Evolutionary conservation across 2,888 invertebrate species (phyloP).

Genomic region (Xylota sylvarum): DNA sequence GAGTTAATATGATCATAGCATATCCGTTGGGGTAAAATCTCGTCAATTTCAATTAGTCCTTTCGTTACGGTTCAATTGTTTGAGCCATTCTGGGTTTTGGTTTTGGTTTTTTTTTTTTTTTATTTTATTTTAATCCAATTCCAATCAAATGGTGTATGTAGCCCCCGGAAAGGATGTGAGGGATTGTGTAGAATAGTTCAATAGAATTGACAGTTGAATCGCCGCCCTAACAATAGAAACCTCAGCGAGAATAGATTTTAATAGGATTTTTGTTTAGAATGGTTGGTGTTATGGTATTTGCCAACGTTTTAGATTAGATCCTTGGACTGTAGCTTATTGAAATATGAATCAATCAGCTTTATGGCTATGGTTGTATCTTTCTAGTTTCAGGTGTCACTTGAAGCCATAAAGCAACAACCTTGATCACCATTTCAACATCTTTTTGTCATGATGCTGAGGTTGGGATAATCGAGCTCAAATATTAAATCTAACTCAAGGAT

Average conservation of each 20-base stretch:
- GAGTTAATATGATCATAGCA: conserved; percentile 44
- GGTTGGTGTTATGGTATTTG: too few species aligned
- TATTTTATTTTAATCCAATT: conserved; percentile 30
- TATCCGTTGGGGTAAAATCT: conserved; percentile 43
- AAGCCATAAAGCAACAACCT: too few species aligned
- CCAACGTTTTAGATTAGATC: too few species aligned
- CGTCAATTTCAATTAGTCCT: conserved; percentile 63
- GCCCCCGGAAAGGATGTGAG: neutral
- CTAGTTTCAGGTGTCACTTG: too few species aligned
- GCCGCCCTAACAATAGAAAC: neutral
- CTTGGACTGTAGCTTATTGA: too few species aligned
- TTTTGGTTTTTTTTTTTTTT: conserved; percentile 23
- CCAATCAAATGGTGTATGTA: neutral
- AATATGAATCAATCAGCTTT: too few species aligned
- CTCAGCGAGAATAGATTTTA: neutral
- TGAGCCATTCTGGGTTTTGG: conserved; percentile 21
- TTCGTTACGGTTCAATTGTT: conserved; percentile 61
- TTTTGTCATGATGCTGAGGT: too few species aligned
- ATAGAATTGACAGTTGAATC: neutral
- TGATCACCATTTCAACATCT: too few species aligned
- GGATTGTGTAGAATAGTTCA: neutral
- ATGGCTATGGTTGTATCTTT: too few species aligned
- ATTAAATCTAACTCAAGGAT: too few species aligned
- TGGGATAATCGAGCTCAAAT: too few species aligned
- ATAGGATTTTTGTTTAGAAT: neutral